These are phyloP conservation scores for Orgyia antiqua DNA, from an alignment of 2,888 invertebrate genomes.

Conservation along the genomic window DNA sequence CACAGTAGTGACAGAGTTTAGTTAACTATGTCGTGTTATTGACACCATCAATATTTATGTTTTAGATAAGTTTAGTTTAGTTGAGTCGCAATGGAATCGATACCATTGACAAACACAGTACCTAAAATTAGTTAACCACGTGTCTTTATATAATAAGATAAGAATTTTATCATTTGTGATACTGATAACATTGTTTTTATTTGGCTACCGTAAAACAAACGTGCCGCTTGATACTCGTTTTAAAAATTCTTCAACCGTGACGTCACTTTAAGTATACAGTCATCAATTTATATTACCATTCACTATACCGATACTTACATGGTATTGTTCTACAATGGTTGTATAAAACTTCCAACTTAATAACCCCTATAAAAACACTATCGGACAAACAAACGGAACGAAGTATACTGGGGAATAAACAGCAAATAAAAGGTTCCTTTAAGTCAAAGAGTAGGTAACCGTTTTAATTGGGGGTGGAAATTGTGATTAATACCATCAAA, in stretches of 20 bases:
- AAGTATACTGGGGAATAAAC: conserved; percentile 54
- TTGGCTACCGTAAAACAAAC: too few species aligned
- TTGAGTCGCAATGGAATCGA: too few species aligned
- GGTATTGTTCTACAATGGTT: conserved; percentile 32
- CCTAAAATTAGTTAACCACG: too few species aligned
- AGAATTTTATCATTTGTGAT: too few species aligned
- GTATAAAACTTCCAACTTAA: conserved; percentile 46
- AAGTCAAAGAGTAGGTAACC: conserved; percentile 42
- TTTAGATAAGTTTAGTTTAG: too few species aligned
- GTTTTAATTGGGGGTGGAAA: conserved; percentile 75
- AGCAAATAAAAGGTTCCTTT: conserved; percentile 44
- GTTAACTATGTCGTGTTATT: too few species aligned
- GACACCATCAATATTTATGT: too few species aligned
- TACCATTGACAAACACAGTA: too few species aligned
- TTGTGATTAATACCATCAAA: conserved; percentile 75
- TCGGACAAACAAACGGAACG: conserved; percentile 50
- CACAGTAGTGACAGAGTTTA: too few species aligned
- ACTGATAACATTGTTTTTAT: too few species aligned
- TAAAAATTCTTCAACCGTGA: background rate
- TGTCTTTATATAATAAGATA: too few species aligned
- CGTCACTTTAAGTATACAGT: conserved; percentile 9
- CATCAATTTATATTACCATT: conserved; percentile 6
- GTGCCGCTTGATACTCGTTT: too few species aligned
- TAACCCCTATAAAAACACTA: conserved; percentile 55
- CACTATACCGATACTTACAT: conserved; percentile 12